Base-by-base conservation (phyloP, 1,140 invertebrate species). In the Calosoma granatense region DNA sequence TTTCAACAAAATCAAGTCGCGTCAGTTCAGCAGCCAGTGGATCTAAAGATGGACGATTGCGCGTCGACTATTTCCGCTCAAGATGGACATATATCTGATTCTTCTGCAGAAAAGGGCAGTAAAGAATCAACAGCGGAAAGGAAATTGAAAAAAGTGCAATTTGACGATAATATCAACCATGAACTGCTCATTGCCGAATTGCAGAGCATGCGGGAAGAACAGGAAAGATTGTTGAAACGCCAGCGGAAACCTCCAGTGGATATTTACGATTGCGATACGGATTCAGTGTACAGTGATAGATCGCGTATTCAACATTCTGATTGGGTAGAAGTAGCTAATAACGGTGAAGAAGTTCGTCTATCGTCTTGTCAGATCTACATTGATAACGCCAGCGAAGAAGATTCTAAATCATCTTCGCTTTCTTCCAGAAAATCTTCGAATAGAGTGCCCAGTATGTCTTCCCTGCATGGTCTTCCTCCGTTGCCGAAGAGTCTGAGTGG, bases 401-500 rank as follows among this genome's bases (percentile, higher is more conserved):
- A 70, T 55, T 56, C 59, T 15, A 55, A 59, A 74, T 55, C 30
- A 52, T 30, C 22, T 51, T 22, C 20, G 53, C 55, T 61, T 64
- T 63, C 55, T 69, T 70, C 56, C 61, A 69, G 67, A 55, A 65
- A 17, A 47, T 11, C 41, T 11, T 4, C 41, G 4, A 4, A 9
- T 12, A 6, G 41, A 6, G 41, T 69, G 26, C 61, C 56, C 20
- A 64, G 79, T 55, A 86, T 86, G 81, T 86, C 84, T 54, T 78
- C 79, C 54, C 76, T 87, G 39, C 83, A 85, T 69, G 87, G 86
- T 41, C 66, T 91, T 62, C 89, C 89, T 17, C 89, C 89, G 22
- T 72, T 91, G 63, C 89, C 89, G 39, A 89, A 90, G 72, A 90
- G 88, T 64, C 72, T 92, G 1, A 90, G 87, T 66, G 85, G 85